Evolutionary conservation across 2,797 vertebrate genomes (phyloP), one percentile per base, ranked within the genome.

Genomic region (Mus spretus): DNA sequence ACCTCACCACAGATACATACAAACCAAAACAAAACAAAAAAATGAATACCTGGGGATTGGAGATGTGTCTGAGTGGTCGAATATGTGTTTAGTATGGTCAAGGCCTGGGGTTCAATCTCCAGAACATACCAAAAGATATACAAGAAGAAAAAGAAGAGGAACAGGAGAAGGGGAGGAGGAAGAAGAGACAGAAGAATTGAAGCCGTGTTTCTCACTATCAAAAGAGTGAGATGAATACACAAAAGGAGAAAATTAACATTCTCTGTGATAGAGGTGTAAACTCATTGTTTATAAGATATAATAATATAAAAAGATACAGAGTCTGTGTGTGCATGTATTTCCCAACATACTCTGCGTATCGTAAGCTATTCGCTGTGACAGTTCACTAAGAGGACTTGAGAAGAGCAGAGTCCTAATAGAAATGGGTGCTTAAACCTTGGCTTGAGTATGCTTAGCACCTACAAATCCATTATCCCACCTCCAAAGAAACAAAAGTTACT

Each of bases 201-300:
- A 84, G 15, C 26, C 47, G 63, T 15, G 24, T 57, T 88, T 95
- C 44, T 34, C 28, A 77, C 59, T 67, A 44, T 78, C n/a, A 78
- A 63, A 94, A 85, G 74, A 92, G 22, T 77, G 37, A 83, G 26
- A 93, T 17, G 50, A 80, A 88, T 77, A 81, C 2, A 10, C 47
- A 75, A 94, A 59, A 47, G n/a, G 77, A 74, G 50, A 93, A 89
- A 91, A 80, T 34, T 15, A 88, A 89, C 12, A 70, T 70, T 77
- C 44, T 19, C n/a, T 89, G 14, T 77, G 22, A 47, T 31, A 6
- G 31, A 44, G 47, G 9, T 85, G 26, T 59, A 47, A 91, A 94
- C 47, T 53, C 44, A 15, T 47, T 15, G 2, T 63, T 88, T 79
- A n/a, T 47, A 47, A 88, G n/a, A 78, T 47, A 59, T 2, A 1